Evolutionary conservation across 2,888 invertebrate species (phyloP), one percentile per base, ranked within the genome.

Genomic region (Plemyria rubiginata): DNA sequence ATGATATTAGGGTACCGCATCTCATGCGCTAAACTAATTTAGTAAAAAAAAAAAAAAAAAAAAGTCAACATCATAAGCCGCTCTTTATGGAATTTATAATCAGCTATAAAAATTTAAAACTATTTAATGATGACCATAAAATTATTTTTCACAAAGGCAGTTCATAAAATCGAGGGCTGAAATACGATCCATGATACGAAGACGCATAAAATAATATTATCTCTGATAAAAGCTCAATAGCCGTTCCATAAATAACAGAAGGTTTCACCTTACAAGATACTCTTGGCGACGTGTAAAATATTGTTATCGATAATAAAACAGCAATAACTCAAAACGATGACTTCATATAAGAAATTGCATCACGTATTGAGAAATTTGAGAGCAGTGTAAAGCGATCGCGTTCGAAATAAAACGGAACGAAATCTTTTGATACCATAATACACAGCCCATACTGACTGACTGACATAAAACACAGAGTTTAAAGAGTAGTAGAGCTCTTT

Each of bases 261-360:
- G 72, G 78, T 82, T 72, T 88, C 86, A 84, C 69, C 80, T 90
- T 86, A 87, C 88, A 81, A 73, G 79, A 72, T 68, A 79, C 65
- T 77, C 85, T 82, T 84, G 89, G 85, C 78, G 91, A 90, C 88
- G 87, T 88, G 90, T 90, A 83, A 92, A 90, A 89, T 90, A 90
- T 89, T 86, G 84, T 85, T 84, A 85, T 87, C 84, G 82, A 86
- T 85, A 88, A 84, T 88, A 88, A 88, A 87, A 86, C 80, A 74
- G 83, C 81, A 80, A 88, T 86, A 86, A 84, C 79, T 85, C 85
- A 84, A 80, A 67, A 69, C 78, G 78, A 86, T 75, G 78, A 80
- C 82, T 88, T 82, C 81, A 86, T 85, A 84, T 78, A 81, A 74
- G 67, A 79, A 87, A 89, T 85, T 82, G 84, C 84, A 79, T 88